phyloP scores from a whole-genome alignment of 2,113 vertebrate species.

The Channa argus region DNA sequence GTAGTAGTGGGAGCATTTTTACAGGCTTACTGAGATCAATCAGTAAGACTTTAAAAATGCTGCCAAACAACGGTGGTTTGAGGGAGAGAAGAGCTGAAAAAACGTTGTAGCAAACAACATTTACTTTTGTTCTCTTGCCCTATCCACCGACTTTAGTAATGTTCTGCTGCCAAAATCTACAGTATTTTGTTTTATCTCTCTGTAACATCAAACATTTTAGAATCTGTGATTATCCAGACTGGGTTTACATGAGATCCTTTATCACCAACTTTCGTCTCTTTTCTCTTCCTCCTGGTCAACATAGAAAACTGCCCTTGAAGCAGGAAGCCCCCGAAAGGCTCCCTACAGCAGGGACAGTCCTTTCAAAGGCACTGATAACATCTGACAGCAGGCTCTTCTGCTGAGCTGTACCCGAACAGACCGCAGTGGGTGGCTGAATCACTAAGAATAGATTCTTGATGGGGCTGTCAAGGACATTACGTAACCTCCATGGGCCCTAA shows the following conservation, averaged over 20 bases:
- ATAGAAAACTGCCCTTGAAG: slow-evolving; percentile 5
- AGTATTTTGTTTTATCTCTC: background rate
- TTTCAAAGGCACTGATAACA: slow-evolving; percentile 31
- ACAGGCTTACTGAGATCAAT: no score
- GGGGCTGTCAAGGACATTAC: slow-evolving; percentile 43
- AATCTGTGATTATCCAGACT: background rate
- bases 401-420: slow-evolving; percentile 8
- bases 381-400: slow-evolving; percentile 41
- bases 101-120: background rate
- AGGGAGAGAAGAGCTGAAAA: no score
- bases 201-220: background rate
- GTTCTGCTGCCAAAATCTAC: background rate
- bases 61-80: no score
- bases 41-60: no score
- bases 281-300: background rate
- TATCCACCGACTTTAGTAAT: background rate
- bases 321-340: background rate
- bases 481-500: slow-evolving; percentile 32
- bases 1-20: background rate
- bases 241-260: slow-evolving; percentile 10
- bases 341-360: slow-evolving; percentile 14
- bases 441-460: slow-evolving; percentile 44
- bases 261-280: background rate
- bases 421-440: slow-evolving; percentile 15
- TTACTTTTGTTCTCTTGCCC: slow-evolving; percentile 2